Percentiles rank a stretch among this genome's conserved stretches.
These are phyloP conservation scores for Hypsibius dujardini DNA, from an alignment of 1,140 invertebrate species.

Conservation along the genomic window DNA sequence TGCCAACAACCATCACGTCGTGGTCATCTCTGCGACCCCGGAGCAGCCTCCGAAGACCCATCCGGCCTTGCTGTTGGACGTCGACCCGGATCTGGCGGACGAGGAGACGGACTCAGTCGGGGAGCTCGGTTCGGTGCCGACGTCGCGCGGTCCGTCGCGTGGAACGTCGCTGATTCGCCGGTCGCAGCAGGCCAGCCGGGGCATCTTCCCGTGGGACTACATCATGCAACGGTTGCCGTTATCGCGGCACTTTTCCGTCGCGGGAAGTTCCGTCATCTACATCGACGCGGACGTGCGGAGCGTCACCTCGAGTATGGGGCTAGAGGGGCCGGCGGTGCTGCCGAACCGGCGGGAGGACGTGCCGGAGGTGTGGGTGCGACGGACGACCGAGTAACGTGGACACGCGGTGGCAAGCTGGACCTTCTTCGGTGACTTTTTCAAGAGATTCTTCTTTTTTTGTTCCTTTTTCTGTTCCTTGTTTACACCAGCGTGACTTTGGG, in stretches of 20 bases:
- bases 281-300: slow-evolving; percentile 13
- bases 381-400: background rate
- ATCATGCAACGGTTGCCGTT: background rate
- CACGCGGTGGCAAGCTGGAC: too few relatives aligned
- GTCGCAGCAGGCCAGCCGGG: background rate
- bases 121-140: slow-evolving; percentile 1
- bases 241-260: slow-evolving; percentile 7
- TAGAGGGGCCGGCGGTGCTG: background rate
- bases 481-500: too few relatives aligned
- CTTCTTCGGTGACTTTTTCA: too few relatives aligned
- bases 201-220: background rate
- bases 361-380: slow-evolving; percentile 8
- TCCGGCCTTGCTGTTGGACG: background rate
- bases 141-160: slow-evolving; percentile 8
- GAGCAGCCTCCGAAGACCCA: background rate
- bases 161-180: background rate
- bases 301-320: background rate
- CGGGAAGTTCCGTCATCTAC: slow-evolving; percentile 1
- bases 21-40: background rate
- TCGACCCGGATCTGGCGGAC: background rate
- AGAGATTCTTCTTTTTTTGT: too few relatives aligned
- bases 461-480: too few relatives aligned
- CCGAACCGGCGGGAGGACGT: background rate
- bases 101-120: slow-evolving; percentile 11
- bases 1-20: background rate